These are phyloP conservation scores for Tachyglossus aculeatus DNA, from an alignment of 2,797 vertebrate genomes.

Conservation along the genomic window DNA sequence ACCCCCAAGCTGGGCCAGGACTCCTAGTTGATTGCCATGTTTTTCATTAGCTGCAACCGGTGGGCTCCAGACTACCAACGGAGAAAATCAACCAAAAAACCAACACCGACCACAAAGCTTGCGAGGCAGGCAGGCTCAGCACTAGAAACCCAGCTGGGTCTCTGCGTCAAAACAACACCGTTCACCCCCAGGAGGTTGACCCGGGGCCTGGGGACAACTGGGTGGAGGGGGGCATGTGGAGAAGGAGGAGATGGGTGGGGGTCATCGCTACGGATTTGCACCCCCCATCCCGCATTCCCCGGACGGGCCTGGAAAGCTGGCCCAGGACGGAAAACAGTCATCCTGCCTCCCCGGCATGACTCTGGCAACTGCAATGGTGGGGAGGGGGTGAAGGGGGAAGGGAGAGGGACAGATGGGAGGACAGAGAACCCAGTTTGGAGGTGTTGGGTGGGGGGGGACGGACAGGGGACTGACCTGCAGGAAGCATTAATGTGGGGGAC, in stretches of 20 bases:
- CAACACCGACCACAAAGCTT: not conserved
- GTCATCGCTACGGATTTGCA: too few species aligned
- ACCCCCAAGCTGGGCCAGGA: not conserved
- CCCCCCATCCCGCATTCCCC: too few species aligned
- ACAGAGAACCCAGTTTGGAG: too few species aligned
- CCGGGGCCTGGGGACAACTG: not conserved
- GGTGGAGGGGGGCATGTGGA: not conserved
- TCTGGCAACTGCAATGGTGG: too few species aligned
- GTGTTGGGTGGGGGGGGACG: too few species aligned
- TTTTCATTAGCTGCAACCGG: not conserved
- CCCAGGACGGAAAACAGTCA: too few species aligned
- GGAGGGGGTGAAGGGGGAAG: too few species aligned
- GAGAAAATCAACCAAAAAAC: conserved; percentile 16
- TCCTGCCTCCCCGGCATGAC: too few species aligned
- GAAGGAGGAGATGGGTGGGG: too few species aligned
- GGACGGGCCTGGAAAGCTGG: too few species aligned
- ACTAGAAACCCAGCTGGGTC: conserved; percentile 2
- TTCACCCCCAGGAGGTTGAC: not conserved
- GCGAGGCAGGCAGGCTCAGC: not conserved
- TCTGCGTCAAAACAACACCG: conserved; percentile 16
- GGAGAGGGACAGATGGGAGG: too few species aligned
- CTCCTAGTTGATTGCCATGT: conserved; percentile 6
- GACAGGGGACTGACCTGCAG: not conserved
- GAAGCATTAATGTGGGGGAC: conserved; percentile 43
- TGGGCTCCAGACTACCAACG: not conserved